These are phyloP conservation scores for Gymnodraco acuticeps DNA, from an alignment of 2,797 vertebrate species.

Conservation along the genomic window DNA sequence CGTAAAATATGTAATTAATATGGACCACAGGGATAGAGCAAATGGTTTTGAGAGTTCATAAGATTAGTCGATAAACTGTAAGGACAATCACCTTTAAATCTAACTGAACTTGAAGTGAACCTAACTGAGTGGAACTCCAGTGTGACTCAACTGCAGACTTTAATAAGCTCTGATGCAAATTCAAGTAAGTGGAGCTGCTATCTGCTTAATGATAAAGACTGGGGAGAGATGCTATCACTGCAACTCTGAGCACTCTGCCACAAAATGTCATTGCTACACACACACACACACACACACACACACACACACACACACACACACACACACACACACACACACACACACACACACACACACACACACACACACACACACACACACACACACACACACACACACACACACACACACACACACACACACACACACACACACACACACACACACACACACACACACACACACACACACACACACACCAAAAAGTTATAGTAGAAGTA, in stretches of 20 bases:
- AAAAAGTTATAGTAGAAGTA: conserved; percentile 11
- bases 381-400: too few species aligned
- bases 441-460: too few species aligned
- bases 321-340: background rate
- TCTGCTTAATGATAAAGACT: conserved; percentile 75
- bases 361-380: too few species aligned
- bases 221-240: conserved; percentile 68
- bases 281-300: background rate
- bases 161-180: conserved; percentile 69
- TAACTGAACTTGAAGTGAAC: conserved; percentile 46
- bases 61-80: background rate
- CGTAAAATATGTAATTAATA: background rate
- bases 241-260: conserved; percentile 45
- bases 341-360: too few species aligned
- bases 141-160: conserved; percentile 17
- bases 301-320: background rate
- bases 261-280: background rate
- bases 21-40: background rate
- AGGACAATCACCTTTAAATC: conserved; percentile 23
- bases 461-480: background rate
- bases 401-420: too few species aligned
- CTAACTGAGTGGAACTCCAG: background rate
- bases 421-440: too few species aligned
- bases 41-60: conserved; percentile 1
- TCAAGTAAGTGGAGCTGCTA: conserved; percentile 65